A percentile compares a stretch with the other conserved stretches of the same genome.
These are phyloP conservation scores for Ptiloglossa arizonensis DNA, from an alignment of 1,140 invertebrate genomes.

Conservation along the genomic window DNA sequence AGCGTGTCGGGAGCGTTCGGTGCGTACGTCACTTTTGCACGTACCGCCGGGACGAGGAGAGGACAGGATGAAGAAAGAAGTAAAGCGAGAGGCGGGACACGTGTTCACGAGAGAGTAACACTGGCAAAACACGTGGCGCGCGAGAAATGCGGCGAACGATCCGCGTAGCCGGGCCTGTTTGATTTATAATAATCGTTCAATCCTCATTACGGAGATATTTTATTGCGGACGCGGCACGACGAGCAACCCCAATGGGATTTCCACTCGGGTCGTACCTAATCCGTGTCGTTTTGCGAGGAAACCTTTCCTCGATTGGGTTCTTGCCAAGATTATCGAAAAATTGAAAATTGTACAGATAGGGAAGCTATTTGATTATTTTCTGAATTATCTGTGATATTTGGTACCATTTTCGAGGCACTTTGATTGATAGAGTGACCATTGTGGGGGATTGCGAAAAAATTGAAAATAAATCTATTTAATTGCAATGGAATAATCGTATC, in stretches of 20 bases:
- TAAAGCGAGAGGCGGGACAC: conserved; percentile 53
- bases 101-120: conserved; percentile 73
- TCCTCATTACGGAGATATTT: conserved; percentile 74
- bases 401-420: too few species aligned
- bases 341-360: too few species aligned
- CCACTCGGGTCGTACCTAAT: conserved; percentile 7
- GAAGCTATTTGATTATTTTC: too few species aligned
- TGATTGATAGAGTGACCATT: too few species aligned
- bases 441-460: too few species aligned
- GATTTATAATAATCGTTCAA: conserved; percentile 79
- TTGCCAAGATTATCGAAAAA: too few species aligned
- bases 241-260: conserved; percentile 10
- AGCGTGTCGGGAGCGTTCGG: conserved; percentile 26
- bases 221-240: conserved; percentile 38
- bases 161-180: conserved; percentile 57
- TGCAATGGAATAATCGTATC: too few species aligned
- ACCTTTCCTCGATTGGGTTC: neutral
- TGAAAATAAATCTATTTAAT: too few species aligned
- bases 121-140: conserved; percentile 74
- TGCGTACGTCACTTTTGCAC: conserved; percentile 47
- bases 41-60: conserved; percentile 16
- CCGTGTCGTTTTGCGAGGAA: neutral
- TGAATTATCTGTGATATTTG: too few species aligned
- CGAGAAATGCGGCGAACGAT: conserved; percentile 71
- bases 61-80: conserved; percentile 23